Evolutionary conservation across 1,140 invertebrate genomes (phyloP).

Genomic region (Stegodyphus dumicola): DNA sequence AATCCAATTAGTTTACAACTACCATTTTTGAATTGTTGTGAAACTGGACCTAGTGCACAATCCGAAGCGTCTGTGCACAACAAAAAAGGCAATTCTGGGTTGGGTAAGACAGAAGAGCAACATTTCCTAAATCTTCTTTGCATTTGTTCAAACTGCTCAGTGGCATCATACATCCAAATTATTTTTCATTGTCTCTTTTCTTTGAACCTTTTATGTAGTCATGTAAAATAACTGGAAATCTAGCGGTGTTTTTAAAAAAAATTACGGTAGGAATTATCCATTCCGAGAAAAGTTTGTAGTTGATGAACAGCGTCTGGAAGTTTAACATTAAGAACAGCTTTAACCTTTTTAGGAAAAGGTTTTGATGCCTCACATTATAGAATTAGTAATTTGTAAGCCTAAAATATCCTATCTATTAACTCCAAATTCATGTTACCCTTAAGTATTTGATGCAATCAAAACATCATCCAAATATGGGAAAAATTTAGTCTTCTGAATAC

Average conservation of each 20-base stretch:
- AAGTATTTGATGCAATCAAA: slow-evolving; percentile 67
- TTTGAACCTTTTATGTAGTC: slow-evolving; percentile 18
- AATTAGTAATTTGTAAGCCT: slow-evolving; percentile 65
- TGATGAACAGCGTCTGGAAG: slow-evolving; percentile 65
- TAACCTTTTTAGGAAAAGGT: not conserved
- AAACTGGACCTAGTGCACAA: slow-evolving; percentile 54
- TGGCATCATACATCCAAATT: slow-evolving; percentile 60
- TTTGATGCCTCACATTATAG: slow-evolving; percentile 6
- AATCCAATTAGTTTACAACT: slow-evolving; percentile 62
- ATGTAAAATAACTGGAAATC: slow-evolving; percentile 44
- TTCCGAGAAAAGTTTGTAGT: slow-evolving; percentile 66
- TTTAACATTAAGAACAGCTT: slow-evolving; percentile 62
- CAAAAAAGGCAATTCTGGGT: slow-evolving; percentile 16
- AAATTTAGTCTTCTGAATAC: slow-evolving; percentile 66
- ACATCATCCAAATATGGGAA: slow-evolving; percentile 72
- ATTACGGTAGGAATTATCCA: slow-evolving; percentile 68
- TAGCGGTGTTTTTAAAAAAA: slow-evolving; percentile 65
- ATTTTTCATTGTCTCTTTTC: slow-evolving; percentile 35
- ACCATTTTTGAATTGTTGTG: not conserved
- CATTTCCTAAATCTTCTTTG: slow-evolving; percentile 65
- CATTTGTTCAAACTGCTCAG: slow-evolving; percentile 66
- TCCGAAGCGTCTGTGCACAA: slow-evolving; percentile 59
- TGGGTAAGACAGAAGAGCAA: slow-evolving; percentile 36
- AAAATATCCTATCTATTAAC: slow-evolving; percentile 65
- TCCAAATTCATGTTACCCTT: slow-evolving; percentile 66